Percentiles rank a stretch among this genome's conserved stretches.
Evolutionary conservation across 2,113 vertebrate species (phyloP).

Genomic region (Melospiza georgiana): DNA sequence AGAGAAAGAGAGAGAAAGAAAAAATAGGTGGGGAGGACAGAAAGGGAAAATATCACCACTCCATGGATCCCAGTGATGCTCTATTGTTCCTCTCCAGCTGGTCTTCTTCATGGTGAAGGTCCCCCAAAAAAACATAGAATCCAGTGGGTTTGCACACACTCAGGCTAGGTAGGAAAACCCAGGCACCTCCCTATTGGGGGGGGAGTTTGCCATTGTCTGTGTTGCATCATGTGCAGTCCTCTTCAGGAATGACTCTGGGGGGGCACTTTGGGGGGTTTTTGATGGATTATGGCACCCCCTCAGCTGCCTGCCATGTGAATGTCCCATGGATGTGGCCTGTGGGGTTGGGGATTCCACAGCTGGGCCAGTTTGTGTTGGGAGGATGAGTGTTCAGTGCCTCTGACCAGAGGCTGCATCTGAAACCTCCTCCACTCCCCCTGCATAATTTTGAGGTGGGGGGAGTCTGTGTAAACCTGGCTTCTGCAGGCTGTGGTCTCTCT

Average conservation of each 20-base stretch:
- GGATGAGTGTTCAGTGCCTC: not conserved
- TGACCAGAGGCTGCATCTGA: not conserved
- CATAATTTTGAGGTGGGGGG: too few relatives aligned
- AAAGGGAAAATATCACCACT: not conserved
- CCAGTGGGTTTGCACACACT: not conserved
- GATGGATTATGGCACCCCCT: not conserved
- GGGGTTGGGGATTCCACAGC: not conserved
- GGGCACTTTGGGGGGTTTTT: not conserved
- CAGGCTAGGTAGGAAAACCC: too few relatives aligned
- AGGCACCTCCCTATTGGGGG: not conserved
- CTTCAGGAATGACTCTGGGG: not conserved
- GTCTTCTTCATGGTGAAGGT: not conserved
- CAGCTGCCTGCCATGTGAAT: not conserved
- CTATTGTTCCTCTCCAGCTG: not conserved
- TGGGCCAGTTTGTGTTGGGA: not conserved
- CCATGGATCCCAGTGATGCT: not conserved
- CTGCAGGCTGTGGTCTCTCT: not conserved
- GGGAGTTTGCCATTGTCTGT: not conserved
- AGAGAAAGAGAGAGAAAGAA: not conserved
- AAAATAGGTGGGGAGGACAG: not conserved
- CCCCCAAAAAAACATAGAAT: too few relatives aligned
- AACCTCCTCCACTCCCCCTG: not conserved
- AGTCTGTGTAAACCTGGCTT: not conserved
- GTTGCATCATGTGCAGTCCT: not conserved
- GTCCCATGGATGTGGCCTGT: not conserved